phyloP scores from a whole-genome alignment of 2,113 vertebrate genomes.

The Egretta garzetta region DNA sequence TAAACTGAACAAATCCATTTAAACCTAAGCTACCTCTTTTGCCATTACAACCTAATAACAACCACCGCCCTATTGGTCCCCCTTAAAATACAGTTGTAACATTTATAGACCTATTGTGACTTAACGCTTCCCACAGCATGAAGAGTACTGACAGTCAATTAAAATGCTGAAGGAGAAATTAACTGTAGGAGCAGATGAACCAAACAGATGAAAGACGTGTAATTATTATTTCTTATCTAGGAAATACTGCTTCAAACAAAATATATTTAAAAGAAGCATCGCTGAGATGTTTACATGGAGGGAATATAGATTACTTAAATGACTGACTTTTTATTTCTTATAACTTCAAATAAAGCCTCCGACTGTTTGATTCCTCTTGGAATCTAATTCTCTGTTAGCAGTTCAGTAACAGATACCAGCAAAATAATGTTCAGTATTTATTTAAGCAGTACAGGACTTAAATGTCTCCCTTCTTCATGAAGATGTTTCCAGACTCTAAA shows the following conservation, averaged over 20 bases:
- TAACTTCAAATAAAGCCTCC: not conserved
- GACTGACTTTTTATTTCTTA: not conserved
- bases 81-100: not conserved
- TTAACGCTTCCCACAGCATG: not conserved
- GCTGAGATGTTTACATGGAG: not conserved
- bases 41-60: not conserved
- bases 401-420: not conserved
- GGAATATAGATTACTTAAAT: not conserved
- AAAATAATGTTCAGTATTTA: not conserved
- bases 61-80: not conserved
- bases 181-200: not conserved
- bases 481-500: not conserved
- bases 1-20: not conserved
- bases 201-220: not conserved
- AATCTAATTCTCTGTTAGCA: not conserved
- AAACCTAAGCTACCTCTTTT: not conserved
- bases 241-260: conserved; percentile 12
- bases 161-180: conserved; percentile 16
- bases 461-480: not conserved
- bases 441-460: not conserved
- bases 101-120: not conserved
- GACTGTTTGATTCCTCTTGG: not conserved
- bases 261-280: not conserved
- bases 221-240: conserved; percentile 14
- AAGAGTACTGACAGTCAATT: not conserved